Conservation (phyloP, 2,113 vertebrate species). For the Eubucco bourcierii region DNA sequence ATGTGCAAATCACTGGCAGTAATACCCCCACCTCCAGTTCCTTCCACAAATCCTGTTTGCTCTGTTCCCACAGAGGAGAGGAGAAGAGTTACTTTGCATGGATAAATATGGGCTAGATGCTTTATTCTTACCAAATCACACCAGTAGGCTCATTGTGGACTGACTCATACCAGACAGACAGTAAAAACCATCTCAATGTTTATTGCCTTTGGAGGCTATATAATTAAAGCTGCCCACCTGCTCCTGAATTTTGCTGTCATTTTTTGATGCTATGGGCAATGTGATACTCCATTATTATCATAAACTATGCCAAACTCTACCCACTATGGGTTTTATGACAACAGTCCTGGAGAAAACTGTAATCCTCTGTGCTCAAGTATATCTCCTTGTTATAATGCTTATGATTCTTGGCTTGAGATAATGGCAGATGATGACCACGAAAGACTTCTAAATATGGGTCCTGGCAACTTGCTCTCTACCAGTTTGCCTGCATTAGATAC, state of each 20-base stretch:
- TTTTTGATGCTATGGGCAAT: slow-evolving; percentile 59
- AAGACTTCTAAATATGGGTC: slow-evolving; percentile 44
- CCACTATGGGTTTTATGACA: slow-evolving; percentile 48
- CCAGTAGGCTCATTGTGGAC: slow-evolving; percentile 35
- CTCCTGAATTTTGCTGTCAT: slow-evolving; percentile 65
- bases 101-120: not conserved
- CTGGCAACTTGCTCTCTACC: slow-evolving; percentile 1
- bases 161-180: slow-evolving; percentile 55
- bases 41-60: slow-evolving; percentile 47
- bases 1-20: slow-evolving; percentile 41
- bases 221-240: slow-evolving; percentile 70
- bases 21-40: slow-evolving; percentile 38
- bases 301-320: slow-evolving; percentile 59
- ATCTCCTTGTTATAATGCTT: slow-evolving; percentile 67
- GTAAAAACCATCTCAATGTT: slow-evolving; percentile 48
- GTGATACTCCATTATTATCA: slow-evolving; percentile 63
- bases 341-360: slow-evolving; percentile 64
- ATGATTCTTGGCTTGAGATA: slow-evolving; percentile 62
- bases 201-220: slow-evolving; percentile 61
- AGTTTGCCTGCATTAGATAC: not conserved
- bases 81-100: not conserved
- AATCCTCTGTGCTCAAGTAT: slow-evolving; percentile 59
- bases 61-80: slow-evolving; percentile 33
- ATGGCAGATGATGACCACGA: slow-evolving; percentile 33
- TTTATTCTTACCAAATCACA: slow-evolving; percentile 7